A percentile compares a stretch with the other conserved stretches of the same genome.
phyloP scores from a whole-genome alignment of 2,113 vertebrate species.

The Beaufortia kweichowensis region DNA sequence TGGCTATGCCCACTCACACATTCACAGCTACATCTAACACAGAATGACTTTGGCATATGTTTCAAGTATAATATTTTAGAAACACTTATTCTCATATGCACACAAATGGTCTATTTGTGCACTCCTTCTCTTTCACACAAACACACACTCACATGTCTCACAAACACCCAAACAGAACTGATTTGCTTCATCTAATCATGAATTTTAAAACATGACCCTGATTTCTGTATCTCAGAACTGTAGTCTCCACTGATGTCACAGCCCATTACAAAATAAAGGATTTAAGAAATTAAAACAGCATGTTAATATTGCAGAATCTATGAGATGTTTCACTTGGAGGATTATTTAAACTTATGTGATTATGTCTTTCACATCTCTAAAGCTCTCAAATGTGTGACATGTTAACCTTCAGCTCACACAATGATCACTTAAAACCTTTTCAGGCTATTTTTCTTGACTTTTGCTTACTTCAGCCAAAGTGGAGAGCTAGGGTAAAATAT shows the following conservation, averaged over 20 bases:
- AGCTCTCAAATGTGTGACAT: background rate
- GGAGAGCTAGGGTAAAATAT: conserved; percentile 14
- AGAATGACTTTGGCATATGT: background rate
- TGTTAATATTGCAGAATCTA: background rate
- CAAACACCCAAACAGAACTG: conserved; percentile 27
- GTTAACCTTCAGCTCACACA: conserved; percentile 30
- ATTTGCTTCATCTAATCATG: conserved; percentile 16
- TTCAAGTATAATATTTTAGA: too few species aligned
- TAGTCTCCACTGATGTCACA: conserved; percentile 13
- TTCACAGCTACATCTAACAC: background rate
- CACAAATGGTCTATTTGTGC: background rate
- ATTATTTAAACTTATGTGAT: conserved; percentile 15
- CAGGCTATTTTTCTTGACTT: background rate
- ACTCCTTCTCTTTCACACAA: background rate
- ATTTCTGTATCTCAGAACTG: conserved; percentile 23
- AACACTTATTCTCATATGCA: background rate
- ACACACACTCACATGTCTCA: conserved; percentile 1
- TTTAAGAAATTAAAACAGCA: background rate
- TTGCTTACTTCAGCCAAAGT: conserved; percentile 26
- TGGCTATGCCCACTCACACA: conserved; percentile 14
- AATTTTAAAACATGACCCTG: conserved; percentile 35
- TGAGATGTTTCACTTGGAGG: conserved; percentile 21
- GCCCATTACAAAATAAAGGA: conserved; percentile 9
- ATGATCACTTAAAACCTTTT: conserved; percentile 16
- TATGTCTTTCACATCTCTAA: conserved; percentile 4